These are phyloP conservation scores for Cephus sareptanus DNA, from an alignment of 2,888 invertebrate genomes.

Conservation along the genomic window DNA sequence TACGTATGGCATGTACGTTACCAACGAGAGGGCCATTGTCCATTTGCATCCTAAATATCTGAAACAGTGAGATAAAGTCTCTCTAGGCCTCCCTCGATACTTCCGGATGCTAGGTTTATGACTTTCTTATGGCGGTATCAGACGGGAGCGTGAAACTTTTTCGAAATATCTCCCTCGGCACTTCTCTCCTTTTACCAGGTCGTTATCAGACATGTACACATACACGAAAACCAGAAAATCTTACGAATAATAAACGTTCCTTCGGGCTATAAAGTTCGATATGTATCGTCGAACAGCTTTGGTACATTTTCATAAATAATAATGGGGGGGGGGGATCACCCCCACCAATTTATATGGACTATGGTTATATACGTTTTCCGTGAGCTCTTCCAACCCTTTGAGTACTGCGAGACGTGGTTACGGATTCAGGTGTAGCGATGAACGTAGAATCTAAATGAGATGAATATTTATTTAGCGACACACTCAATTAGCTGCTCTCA, in stretches of 20 bases:
- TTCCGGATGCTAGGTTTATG: not conserved
- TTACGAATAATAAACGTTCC: not conserved
- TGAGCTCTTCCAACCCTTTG: not conserved
- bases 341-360: not conserved
- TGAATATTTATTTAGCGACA: not conserved
- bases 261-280: not conserved
- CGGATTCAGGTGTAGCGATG: not conserved
- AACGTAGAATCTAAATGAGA: not conserved
- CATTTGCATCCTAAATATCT: constrained; percentile 77
- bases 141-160: not conserved
- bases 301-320: not conserved
- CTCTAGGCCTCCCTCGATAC: not conserved
- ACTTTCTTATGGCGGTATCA: not conserved
- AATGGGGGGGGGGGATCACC: not conserved
- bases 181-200: not conserved
- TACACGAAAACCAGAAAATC: not conserved
- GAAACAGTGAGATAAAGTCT: constrained; percentile 46
- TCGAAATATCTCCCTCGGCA: not conserved
- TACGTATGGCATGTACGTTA: constrained; percentile 77
- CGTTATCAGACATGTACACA: not conserved
- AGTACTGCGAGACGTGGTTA: not conserved
- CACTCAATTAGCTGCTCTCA: not conserved
- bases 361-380: too few species aligned
- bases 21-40: constrained; percentile 74
- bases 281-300: not conserved